Evolutionary conservation across 2,797 vertebrate species (phyloP).

Genomic region (Clarias pachynema): DNA sequence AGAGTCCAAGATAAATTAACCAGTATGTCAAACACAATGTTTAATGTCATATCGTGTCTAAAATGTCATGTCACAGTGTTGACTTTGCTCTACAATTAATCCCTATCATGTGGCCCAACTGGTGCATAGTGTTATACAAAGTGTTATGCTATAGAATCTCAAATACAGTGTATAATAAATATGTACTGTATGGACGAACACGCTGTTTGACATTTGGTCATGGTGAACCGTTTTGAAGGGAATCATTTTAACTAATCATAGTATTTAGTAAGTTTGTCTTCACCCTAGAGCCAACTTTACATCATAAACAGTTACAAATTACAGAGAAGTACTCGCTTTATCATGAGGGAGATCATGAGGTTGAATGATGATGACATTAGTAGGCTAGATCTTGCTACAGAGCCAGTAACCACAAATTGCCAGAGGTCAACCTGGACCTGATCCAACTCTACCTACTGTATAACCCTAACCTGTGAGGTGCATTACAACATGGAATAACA

Average conservation of each 20-base stretch:
- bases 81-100: not conserved
- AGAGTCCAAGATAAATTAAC: slow-evolving; percentile 16
- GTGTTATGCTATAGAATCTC: not conserved
- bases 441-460: not conserved
- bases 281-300: slow-evolving; percentile 38
- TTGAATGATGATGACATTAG: not conserved
- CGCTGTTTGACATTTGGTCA: not conserved
- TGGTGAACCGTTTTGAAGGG: not conserved
- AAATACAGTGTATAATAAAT: not conserved
- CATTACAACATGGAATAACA: not conserved
- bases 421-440: not conserved
- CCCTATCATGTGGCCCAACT: not conserved
- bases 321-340: not conserved
- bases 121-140: not conserved
- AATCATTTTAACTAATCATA: not conserved
- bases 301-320: slow-evolving; percentile 59
- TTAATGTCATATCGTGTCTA: not conserved
- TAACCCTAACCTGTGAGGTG: not conserved
- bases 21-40: not conserved
- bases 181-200: not conserved
- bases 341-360: not conserved
- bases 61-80: slow-evolving; percentile 12
- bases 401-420: not conserved
- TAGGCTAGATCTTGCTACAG: not conserved
- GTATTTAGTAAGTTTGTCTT: slow-evolving; percentile 3